These are phyloP conservation scores for Pyrrhia umbra DNA, from an alignment of 2,888 invertebrate genomes.

Conservation along the genomic window DNA sequence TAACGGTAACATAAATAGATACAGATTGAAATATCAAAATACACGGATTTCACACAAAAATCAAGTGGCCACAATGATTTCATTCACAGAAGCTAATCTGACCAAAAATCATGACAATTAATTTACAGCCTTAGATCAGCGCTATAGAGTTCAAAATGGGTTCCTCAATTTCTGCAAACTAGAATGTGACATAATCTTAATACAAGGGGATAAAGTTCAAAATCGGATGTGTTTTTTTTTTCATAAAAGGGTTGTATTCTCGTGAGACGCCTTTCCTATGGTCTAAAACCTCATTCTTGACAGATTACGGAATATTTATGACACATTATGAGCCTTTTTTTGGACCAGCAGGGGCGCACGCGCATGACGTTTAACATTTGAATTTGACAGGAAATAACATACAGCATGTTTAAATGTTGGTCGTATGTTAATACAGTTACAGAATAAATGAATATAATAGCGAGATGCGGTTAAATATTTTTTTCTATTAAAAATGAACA, in stretches of 20 bases:
- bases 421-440: background rate
- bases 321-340: conserved; percentile 75
- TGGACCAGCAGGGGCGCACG: conserved; percentile 70
- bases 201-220: conserved; percentile 21
- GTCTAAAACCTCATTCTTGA: conserved; percentile 75
- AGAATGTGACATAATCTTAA: conserved; percentile 5
- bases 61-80: conserved; percentile 56
- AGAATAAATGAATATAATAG: background rate
- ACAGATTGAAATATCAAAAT: conserved; percentile 62
- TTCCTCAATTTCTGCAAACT: background rate
- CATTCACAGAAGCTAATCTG: conserved; percentile 48
- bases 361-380: conserved; percentile 62
- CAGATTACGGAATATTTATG: conserved; percentile 84
- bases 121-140: background rate
- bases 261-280: conserved; percentile 72
- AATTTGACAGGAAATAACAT: conserved; percentile 67
- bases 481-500: too few relatives aligned
- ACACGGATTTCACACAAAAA: conserved; percentile 55
- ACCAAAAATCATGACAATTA: background rate
- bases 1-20: conserved; percentile 33
- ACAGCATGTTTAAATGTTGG: conserved; percentile 65
- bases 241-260: conserved; percentile 56
- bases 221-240: conserved; percentile 26
- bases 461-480: too few relatives aligned
- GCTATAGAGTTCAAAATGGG: background rate